Conservation (phyloP, 2,888 invertebrate species). For the Helobdella robusta region DNA sequence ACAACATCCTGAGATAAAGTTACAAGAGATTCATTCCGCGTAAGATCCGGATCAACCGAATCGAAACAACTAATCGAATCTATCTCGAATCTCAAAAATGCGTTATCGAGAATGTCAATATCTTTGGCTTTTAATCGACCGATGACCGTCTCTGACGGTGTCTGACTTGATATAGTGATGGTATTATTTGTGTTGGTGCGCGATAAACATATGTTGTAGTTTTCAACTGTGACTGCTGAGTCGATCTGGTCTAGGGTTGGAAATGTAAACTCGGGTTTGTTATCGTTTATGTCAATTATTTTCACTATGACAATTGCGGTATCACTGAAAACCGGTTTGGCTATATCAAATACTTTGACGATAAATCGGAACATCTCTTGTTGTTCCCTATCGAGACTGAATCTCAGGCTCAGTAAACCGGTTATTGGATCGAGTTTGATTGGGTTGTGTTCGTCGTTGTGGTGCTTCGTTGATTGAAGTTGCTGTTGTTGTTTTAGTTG, state of each 20-base stretch:
- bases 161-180: too few species aligned
- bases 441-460: background rate
- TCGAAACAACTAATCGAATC: background rate
- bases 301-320: conserved; percentile 31
- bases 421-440: background rate
- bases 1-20: too few species aligned
- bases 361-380: conserved; percentile 27
- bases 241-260: background rate
- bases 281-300: conserved; percentile 35
- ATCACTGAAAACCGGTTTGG: conserved; percentile 25
- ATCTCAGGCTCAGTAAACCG: background rate
- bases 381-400: conserved; percentile 25
- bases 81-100: background rate
- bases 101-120: background rate
- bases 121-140: too few species aligned
- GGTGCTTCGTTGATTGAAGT: background rate
- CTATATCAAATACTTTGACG: conserved; percentile 25
- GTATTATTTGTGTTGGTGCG: too few species aligned
- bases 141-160: too few species aligned
- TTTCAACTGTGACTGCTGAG: background rate
- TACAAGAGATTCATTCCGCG: too few species aligned
- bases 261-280: conserved; percentile 30
- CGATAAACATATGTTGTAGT: too few species aligned
- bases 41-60: too few species aligned
- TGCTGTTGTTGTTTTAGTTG: too few species aligned